These are phyloP conservation scores for Hepsetus odoe DNA, from an alignment of 2,113 vertebrate species.

Conservation along the genomic window DNA sequence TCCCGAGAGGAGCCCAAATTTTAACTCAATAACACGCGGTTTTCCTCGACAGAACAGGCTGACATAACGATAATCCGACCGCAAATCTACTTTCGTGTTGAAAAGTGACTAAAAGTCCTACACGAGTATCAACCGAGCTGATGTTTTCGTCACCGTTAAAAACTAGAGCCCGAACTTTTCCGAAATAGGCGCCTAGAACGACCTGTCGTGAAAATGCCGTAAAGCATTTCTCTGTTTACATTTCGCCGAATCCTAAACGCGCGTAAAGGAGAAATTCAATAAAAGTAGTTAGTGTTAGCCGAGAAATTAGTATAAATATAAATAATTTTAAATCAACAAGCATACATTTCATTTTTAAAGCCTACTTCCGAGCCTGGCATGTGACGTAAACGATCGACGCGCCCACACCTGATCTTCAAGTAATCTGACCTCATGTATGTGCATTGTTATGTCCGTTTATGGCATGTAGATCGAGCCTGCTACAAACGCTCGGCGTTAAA, in stretches of 20 bases:
- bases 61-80: neutral
- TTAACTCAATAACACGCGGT: neutral
- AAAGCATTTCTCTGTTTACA: constrained; percentile 44
- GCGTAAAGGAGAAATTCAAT: no score
- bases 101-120: neutral
- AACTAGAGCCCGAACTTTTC: constrained; percentile 53
- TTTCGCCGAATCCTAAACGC: neutral
- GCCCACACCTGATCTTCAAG: neutral
- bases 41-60: neutral
- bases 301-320: no score
- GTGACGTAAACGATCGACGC: neutral
- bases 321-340: neutral
- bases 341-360: neutral
- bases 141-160: neutral
- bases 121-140: neutral
- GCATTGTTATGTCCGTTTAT: neutral
- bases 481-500: constrained; percentile 4
- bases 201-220: constrained; percentile 60
- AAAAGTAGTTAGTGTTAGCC: no score
- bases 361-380: neutral
- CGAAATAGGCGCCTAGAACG: constrained; percentile 69
- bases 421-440: accelerated
- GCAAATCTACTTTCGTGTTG: neutral
- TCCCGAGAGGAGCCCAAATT: no score
- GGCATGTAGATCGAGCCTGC: constrained; percentile 6